Evolutionary conservation across 1,140 invertebrate genomes (phyloP), one percentile per base, ranked within the genome.

Genomic region (Camponotus pennsylvanicus): DNA sequence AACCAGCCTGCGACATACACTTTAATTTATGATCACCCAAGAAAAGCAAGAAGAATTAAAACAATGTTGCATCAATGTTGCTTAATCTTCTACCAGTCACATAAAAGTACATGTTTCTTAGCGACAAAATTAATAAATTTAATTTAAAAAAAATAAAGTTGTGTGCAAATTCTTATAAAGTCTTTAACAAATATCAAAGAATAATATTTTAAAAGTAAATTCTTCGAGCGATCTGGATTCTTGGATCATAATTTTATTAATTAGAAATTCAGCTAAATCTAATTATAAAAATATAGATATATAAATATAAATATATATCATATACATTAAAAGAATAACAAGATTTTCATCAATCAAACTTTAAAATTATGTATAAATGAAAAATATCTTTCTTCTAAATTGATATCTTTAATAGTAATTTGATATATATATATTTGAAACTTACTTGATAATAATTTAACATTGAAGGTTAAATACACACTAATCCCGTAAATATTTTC

Each of bases 31-130:
- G 55, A 63, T 5, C 40, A 59, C 0, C 18, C 55, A 13, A 49
- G 32, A 32, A 37, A 73, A 73, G 40, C 18, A 18, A 73, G 69
- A 61, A 61, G 32, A 40, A 63, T 83, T 59, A 73, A 83, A 55
- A 83, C 69, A 82, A 71, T 82, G 52, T 82, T 82, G 79, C 40
- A 73, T 59, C 37, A 27, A 73, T 21, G 21, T 82, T 82, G 42
- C 40, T 82, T 18, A 59, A 71, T 3, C 3, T 7, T 70, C 11
- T 9, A 55, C 18, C 55, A 11, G 3, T 40, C 34, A n/a, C 42
- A 27, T 73, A 69, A 55, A 69, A 2, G 27, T 78, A 69, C 3
- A 40, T 59, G 5, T 79, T 79, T 69, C 27, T 52, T 52, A 7
- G 15, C 21, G 13, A 66, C n/a, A 67, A 67, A 79, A 67, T 45